Percentiles rank a stretch among this genome's conserved stretches.
Evolutionary conservation across 1,140 invertebrate genomes (phyloP).

Genomic region (Drosophila pseudoobscura): DNA sequence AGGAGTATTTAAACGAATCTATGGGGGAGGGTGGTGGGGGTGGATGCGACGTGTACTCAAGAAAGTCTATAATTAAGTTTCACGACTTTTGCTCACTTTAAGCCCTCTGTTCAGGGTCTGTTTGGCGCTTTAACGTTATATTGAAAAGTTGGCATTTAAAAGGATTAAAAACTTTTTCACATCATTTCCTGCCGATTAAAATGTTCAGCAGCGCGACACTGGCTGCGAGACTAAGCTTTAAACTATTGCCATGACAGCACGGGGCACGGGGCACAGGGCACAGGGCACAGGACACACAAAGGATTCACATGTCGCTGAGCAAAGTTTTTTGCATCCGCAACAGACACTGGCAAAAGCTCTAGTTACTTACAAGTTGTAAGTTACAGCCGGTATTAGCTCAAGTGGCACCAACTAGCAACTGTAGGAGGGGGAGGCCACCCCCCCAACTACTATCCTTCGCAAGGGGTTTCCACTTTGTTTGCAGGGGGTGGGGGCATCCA

Average conservation of each 20-base stretch:
- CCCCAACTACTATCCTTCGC: too few relatives aligned
- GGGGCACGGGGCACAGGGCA: too few relatives aligned
- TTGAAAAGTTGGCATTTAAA: constrained; percentile 63
- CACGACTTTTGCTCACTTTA: constrained; percentile 52
- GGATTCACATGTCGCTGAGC: constrained; percentile 48
- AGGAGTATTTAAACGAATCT: constrained; percentile 39
- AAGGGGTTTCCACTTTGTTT: too few relatives aligned
- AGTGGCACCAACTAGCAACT: constrained; percentile 9
- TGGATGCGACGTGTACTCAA: not conserved
- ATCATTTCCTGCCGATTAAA: constrained; percentile 67
- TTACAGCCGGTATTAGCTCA: constrained; percentile 34
- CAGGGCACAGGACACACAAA: constrained; percentile 12
- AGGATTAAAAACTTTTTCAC: constrained; percentile 64
- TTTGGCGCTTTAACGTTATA: constrained; percentile 30
- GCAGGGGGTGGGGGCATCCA: too few relatives aligned
- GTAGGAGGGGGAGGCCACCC: too few relatives aligned
- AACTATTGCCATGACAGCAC: constrained; percentile 11
- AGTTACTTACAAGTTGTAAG: constrained; percentile 36
- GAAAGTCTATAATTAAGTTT: constrained; percentile 54
- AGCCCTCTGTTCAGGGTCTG: constrained; percentile 17
- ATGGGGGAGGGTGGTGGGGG: too few relatives aligned
- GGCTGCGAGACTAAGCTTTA: constrained; percentile 21
- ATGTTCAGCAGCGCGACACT: constrained; percentile 46
- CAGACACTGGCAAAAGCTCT: constrained; percentile 26
- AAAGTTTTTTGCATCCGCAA: constrained; percentile 44